Evolutionary conservation across 2,888 invertebrate species (phyloP), one percentile per base, ranked within the genome.

Genomic region (Cylloceria caligata): DNA sequence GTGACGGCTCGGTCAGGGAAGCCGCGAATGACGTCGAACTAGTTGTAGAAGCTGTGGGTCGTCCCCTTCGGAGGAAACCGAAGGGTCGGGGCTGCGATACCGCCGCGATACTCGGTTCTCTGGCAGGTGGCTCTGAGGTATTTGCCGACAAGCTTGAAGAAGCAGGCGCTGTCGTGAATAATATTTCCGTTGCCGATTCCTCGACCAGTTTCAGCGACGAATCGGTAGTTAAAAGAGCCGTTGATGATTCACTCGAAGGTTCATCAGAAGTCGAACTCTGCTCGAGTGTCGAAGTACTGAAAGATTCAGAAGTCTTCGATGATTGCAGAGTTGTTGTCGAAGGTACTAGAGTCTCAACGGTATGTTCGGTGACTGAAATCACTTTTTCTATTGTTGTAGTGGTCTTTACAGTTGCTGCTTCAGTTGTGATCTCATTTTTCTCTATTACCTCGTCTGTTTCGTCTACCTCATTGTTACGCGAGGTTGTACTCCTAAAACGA

Each of bases 61-160:
- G 93, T 85, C 91, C 93, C 87, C 93, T 91, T 86, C 93, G 91
- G 49, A 93, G 93, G 85, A 93, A 94, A 88, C 94, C 93, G 88
- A 94, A 94, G 24, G 94, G 94, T 90, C 94, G 92, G 84, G 94
- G 94, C 91, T 94, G 94, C 86, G 94, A 93, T 83, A 94, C 93
- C 69, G 91, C 89, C 69, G 93, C 91, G 78, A 91, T 81, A 6
- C 19, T 83, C 72, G 69, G 85, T 86, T 88, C 86, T 13, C 86
- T 85, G 21, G 83, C 57, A 6, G 73, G 47, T n/a, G 75, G 30
- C 13, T 82, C 81, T 67, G 64, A 21, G 34, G 65, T 80, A 24
- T 75, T 81, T 67, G 36, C 60, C n/a, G 69, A 19, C 19, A 78
- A 42, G 21, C 60, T 69, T 39, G 83, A 75, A 3, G 82, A 69